These are phyloP conservation scores for Eupithecia dodoneata DNA, from an alignment of 2,888 invertebrate genomes.

Conservation along the genomic window DNA sequence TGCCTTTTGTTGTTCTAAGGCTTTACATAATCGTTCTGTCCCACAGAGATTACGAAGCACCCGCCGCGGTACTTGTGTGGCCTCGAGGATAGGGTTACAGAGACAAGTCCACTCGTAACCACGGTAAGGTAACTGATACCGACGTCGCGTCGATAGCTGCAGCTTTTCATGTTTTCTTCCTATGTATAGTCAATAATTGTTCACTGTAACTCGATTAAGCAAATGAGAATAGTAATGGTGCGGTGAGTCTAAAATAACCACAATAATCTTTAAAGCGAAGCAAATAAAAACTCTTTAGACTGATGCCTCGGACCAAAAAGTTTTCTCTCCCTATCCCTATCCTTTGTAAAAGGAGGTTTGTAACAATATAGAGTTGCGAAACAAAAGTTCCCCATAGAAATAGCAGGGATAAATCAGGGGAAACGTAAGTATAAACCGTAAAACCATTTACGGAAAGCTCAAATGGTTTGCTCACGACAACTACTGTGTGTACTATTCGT, in stretches of 20 bases:
- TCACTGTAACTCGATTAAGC: background rate
- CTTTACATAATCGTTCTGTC: background rate
- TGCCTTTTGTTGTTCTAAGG: slow-evolving; percentile 3
- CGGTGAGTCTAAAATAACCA: background rate
- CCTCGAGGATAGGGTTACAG: slow-evolving; percentile 13
- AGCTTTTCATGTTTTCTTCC: background rate
- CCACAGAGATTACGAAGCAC: slow-evolving; percentile 11
- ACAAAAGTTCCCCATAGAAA: background rate
- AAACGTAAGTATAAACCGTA: background rate
- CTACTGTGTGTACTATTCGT: background rate
- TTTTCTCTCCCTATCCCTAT: background rate
- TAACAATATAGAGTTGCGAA: background rate
- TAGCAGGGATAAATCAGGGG: background rate
- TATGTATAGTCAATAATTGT: background rate
- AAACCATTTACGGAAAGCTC: slow-evolving; percentile 4
- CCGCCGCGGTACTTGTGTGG: slow-evolving; percentile 5
- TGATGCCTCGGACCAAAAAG: background rate
- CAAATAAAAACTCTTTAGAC: background rate
- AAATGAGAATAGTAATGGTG: background rate
- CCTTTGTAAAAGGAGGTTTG: background rate
- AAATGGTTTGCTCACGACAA: slow-evolving; percentile 10
- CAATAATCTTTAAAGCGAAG: too few relatives aligned
- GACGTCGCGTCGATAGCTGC: background rate
- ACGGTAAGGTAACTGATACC: slow-evolving; percentile 1
- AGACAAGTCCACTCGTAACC: background rate